Evolutionary conservation across 2,113 vertebrate species (phyloP).

Genomic region (Etheostoma cragini): DNA sequence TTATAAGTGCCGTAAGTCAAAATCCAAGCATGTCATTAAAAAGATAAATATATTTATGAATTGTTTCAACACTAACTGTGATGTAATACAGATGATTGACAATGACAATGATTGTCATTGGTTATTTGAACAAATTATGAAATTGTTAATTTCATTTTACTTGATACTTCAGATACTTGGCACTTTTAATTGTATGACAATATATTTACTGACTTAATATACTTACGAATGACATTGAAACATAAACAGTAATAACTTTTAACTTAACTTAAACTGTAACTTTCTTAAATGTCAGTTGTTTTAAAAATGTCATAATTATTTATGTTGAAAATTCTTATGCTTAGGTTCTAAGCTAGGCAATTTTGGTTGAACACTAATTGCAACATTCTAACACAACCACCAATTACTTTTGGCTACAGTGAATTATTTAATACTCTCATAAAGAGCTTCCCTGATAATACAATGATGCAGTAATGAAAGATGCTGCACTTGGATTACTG

Average conservation of each 20-base stretch:
- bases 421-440: not conserved
- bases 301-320: not conserved
- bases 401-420: not conserved
- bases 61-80: conserved; percentile 25
- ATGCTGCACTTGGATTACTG: conserved; percentile 10
- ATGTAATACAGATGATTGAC: conserved; percentile 7
- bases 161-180: conserved; percentile 8
- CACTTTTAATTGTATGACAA: conserved; percentile 51
- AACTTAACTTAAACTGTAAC: conserved; percentile 6
- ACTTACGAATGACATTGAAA: conserved; percentile 42
- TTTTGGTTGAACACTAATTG: conserved; percentile 7
- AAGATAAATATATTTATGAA: not conserved
- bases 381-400: conserved; percentile 1
- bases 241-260: conserved; percentile 51
- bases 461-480: conserved; percentile 11
- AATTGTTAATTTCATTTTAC: conserved; percentile 30
- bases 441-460: not conserved
- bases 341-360: not conserved
- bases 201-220: too few species aligned
- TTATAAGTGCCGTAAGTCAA: not conserved
- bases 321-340: conserved; percentile 2
- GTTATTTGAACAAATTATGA: not conserved
- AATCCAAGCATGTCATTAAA: conserved; percentile 13
- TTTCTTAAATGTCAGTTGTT: not conserved
- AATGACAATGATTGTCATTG: not conserved